Evolutionary conservation across 2,888 invertebrate genomes (phyloP), one percentile per base, ranked within the genome.

Genomic region (Drosophila eohydei): DNA sequence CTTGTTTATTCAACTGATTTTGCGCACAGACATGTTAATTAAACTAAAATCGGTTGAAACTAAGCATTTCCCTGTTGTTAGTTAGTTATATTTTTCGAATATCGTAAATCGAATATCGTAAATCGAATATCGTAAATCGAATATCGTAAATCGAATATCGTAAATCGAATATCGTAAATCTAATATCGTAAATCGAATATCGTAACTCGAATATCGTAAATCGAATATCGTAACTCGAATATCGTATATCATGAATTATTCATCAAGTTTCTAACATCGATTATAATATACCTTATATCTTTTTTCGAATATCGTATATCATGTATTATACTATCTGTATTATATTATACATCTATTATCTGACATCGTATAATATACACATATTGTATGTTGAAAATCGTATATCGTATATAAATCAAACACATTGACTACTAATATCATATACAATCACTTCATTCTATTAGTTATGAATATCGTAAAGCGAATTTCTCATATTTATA

Each of bases 1-100:
- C 36, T 12, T 52, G 51, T 52, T 65, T 14, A 21, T 38, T 64
- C 43, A 56, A 30, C 32, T 32, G 61, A 46, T 51, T 67, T 56
- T 11, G 26, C 26, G 9, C 32, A 38, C 40, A 55, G 50, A 36
- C 21, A 26, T 56, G 50, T 56, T 64, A 51, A 51, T 67, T 43
- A 55, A 26, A 40, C 30, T 7, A 38, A 50, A 55, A 51, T 55
- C 4, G 8, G 32, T 16, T 28, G 8, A 60, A 26, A 5, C 21
- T 43, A 32, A 38, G 34, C 38, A 41, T 11, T 32, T 40, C 9
- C 28, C n/a, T 28, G 46, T 28, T 9, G 14, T 12, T 36, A 36
- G 36, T 36, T 4, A 36, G 36, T 3, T 16, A 9, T 21, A 41
- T 16, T 14, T 21, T 21, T 21, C 21, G 1, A 21, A 14, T 34